Evolutionary conservation across 2,113 vertebrate genomes (phyloP).

Genomic region (Oxyura jamaicensis): DNA sequence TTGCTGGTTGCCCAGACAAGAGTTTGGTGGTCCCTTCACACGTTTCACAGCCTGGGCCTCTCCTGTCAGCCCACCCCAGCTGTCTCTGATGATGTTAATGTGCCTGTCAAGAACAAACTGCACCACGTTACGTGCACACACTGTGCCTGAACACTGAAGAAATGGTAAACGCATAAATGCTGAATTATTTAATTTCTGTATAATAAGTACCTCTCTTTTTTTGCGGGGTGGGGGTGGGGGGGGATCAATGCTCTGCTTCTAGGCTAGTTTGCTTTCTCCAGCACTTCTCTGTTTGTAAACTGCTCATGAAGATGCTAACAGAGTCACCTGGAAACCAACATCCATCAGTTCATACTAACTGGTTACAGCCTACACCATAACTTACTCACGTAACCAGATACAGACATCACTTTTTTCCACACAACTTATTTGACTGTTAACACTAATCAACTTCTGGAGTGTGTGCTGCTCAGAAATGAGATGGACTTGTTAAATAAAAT

Average conservation of each 20-base stretch:
- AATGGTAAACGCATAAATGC: not conserved
- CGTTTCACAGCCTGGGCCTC: not conserved
- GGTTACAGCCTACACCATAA: not conserved
- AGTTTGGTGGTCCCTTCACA: not conserved
- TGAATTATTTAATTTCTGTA: not conserved
- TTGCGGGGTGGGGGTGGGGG: not conserved
- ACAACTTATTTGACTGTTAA: not conserved
- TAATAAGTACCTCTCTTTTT: not conserved
- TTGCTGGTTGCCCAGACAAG: not conserved
- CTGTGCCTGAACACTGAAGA: not conserved
- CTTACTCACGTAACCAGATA: not conserved
- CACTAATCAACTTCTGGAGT: not conserved
- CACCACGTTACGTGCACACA: fast-evolving
- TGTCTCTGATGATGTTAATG: not conserved
- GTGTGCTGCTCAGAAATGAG: not conserved
- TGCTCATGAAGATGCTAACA: not conserved
- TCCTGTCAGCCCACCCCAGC: not conserved
- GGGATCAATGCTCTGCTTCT: not conserved
- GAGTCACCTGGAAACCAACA: not conserved
- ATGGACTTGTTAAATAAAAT: not conserved
- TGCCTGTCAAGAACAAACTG: not conserved
- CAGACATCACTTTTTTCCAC: not conserved
- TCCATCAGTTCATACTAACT: fast-evolving
- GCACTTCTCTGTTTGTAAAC: not conserved
- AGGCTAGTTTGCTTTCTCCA: not conserved